Evolutionary conservation across 2,797 vertebrate species (phyloP), one percentile per base, ranked within the genome.

Genomic region (Coluber constrictor): DNA sequence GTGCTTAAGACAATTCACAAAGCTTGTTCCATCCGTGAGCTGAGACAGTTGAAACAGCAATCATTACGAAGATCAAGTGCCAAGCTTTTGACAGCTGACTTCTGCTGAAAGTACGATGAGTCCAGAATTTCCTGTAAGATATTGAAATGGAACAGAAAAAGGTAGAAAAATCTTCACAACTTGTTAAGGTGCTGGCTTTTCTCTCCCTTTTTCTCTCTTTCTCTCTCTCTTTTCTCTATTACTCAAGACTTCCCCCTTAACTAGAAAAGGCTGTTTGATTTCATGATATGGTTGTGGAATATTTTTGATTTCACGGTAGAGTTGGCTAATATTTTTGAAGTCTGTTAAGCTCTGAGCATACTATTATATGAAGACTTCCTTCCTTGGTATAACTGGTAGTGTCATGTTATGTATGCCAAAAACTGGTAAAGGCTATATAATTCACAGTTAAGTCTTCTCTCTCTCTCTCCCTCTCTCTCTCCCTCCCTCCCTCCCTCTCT

Each of bases 1-100:
- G 66, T 37, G n/a, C 87, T 87, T 95, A 55, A 92, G 20, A 87
- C 89, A 96, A 94, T 90, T n/a, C 18, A 87, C 54, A 51, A 13
- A 27, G 43, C 5, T 37, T 66, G 32, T 5, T 66, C 51, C 25
- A 59, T 4, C 27, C 18, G 20, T 60, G 56, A 37, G 74, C 60
- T 66, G 25, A 90, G 56, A 43, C 7, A 25, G 56, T 37, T 43
- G 23, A 32, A 57, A n/a, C 8, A 12, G 32, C 20, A 7, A 12
- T 83, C 43, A 11, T 86, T 60, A 23, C 23, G 16, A 57, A n/a
- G 57, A 60, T 61, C 23, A 89, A 60, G 57, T 8, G n/a, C 63
- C 63, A 70, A 70, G 29, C n/a, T 70, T n/a, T 70, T 2, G n/a
- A 32, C 66, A 70, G 66, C 66, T 70, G 13, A 70, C 15, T 70